These are phyloP conservation scores for Ctenoplectra terminalis DNA, from an alignment of 1,140 invertebrate species.

Conservation along the genomic window DNA sequence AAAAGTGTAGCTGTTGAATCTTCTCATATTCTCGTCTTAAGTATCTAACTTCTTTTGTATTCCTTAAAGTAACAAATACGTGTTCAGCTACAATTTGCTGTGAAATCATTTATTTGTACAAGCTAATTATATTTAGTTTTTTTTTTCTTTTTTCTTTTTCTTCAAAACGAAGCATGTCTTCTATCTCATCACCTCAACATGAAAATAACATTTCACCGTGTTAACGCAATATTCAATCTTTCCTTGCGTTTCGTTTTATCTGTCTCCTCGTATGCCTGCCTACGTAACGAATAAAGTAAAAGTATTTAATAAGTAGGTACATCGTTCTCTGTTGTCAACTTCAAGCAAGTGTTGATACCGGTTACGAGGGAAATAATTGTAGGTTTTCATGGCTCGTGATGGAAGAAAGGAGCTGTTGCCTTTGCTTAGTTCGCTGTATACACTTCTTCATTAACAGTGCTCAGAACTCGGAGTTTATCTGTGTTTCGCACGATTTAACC, in stretches of 20 bases:
- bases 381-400: conserved; percentile 32
- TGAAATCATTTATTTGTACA: too few relatives aligned
- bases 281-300: conserved; percentile 35
- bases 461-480: background rate
- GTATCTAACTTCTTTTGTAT: too few relatives aligned
- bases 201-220: conserved; percentile 6
- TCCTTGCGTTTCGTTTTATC: conserved; percentile 24
- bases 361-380: conserved; percentile 44
- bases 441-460: conserved; percentile 44
- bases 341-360: conserved; percentile 43
- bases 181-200: background rate
- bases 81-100: too few relatives aligned
- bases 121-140: too few relatives aligned
- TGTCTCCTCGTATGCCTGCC: background rate
- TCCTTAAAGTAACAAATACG: too few relatives aligned
- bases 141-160: too few relatives aligned
- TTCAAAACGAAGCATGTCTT: background rate
- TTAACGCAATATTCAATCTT: conserved; percentile 37
- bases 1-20: too few relatives aligned
- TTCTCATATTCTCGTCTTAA: too few relatives aligned
- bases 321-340: conserved; percentile 43
- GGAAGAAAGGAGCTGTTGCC: conserved; percentile 44
- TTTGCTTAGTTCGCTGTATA: conserved; percentile 21
- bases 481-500: background rate
- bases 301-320: conserved; percentile 47